Evolutionary conservation across 2,888 invertebrate genomes (phyloP).

Genomic region (Lithophane socia): DNA sequence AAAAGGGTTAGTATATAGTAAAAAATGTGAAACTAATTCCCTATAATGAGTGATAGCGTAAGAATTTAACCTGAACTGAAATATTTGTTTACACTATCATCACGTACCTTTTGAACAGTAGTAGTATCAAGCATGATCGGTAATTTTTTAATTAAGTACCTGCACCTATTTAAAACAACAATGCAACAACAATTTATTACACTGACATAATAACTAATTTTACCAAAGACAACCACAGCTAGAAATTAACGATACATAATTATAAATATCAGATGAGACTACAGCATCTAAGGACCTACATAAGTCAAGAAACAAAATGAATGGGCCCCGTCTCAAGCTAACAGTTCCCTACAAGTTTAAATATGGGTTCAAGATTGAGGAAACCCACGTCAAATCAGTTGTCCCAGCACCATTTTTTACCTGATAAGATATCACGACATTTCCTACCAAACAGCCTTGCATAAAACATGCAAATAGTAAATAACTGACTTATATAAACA

Average conservation of each 20-base stretch:
- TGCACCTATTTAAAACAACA: background rate
- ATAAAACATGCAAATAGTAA: slow-evolving; percentile 49
- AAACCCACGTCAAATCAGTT: slow-evolving; percentile 18
- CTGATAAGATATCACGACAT: slow-evolving; percentile 42
- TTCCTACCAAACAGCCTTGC: slow-evolving; percentile 39
- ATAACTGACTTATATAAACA: slow-evolving; percentile 45
- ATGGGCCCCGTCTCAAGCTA: background rate
- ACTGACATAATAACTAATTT: background rate
- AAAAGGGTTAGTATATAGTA: too few species aligned
- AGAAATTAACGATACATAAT: background rate
- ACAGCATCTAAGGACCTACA: background rate
- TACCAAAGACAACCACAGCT: too few species aligned
- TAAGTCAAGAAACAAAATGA: slow-evolving; percentile 11
- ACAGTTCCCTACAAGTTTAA: slow-evolving; percentile 5
- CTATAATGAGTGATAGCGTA: background rate
- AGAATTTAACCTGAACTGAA: too few species aligned
- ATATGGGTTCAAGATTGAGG: slow-evolving; percentile 16
- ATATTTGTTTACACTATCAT: background rate
- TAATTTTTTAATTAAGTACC: background rate
- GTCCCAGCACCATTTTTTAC: slow-evolving; percentile 30
- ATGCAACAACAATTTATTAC: background rate
- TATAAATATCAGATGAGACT: background rate
- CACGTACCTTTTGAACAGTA: background rate
- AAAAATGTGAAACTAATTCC: background rate
- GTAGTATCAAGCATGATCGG: background rate